Base-by-base conservation (phyloP, 2,797 vertebrate genomes). In the Crenuchus spilurus region DNA sequence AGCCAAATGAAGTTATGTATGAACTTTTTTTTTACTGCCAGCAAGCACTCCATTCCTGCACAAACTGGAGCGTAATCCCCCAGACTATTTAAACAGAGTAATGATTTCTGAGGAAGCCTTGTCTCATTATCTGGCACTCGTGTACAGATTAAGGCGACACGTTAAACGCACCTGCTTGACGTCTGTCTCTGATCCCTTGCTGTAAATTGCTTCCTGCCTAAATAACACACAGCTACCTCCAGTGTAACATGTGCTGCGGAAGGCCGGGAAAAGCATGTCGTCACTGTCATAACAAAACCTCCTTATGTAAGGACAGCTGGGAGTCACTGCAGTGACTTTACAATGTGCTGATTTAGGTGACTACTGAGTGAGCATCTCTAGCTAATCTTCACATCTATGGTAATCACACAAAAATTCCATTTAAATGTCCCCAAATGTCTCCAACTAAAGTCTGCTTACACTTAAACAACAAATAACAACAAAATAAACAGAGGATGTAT, bases 131-230 rank as follows among this genome's bases (percentile, higher is more conserved):
- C 67, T 13, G 20, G 8, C 13, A 48, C 72, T 46, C 54, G n/a
- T 79, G 77, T 79, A 71, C 30, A 75, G 77, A 79, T 79, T 71
- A 79, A 42, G 22, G 52, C 7, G 22, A 61, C 72, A 62, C 31
- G 58, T 51, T 49, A 62, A 49, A 41, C 24, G 10, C 33, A 62
- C 68, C 64, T 55, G 72, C 31, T 61, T 64, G 58, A 52, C 8
- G 41, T 18, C 33, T 49, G 28, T 55, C 61, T 52, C 65, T 13
- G 3, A 10, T 68, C 35, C 72, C 54, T 57, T 33, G n/a, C 44
- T 48, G 57, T 18, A 41, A 46, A 64, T 42, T 57, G 37, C 35
- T 57, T 68, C 31, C 22, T 37, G 39, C 39, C 20, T 70, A 46
- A 39, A 44, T 63, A 70, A 64, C 49, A 55, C 66, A 37, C 41